phyloP scores from a whole-genome alignment of 2,888 invertebrate species.

The Palloptera scutellata region DNA sequence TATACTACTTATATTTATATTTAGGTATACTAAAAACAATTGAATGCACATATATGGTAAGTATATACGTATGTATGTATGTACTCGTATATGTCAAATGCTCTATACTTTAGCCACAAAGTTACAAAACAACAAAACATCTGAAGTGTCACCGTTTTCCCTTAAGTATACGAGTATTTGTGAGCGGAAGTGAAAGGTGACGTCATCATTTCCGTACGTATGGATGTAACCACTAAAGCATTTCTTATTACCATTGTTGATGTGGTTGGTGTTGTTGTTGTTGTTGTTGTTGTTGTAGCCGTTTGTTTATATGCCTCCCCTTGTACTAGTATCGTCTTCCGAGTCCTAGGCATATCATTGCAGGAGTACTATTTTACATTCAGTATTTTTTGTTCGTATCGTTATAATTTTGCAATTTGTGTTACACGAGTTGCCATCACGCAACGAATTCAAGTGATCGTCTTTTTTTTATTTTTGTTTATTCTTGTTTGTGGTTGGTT shows the following conservation, averaged over 20 bases:
- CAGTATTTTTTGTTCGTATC: slow-evolving; percentile 6
- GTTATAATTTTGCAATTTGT: slow-evolving; percentile 8
- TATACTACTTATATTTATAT: too few species aligned
- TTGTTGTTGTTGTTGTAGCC: not conserved
- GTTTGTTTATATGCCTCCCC: slow-evolving; percentile 24
- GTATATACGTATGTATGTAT: too few species aligned
- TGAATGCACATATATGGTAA: too few species aligned
- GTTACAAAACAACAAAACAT: too few species aligned
- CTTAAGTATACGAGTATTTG: not conserved
- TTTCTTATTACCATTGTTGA: too few species aligned
- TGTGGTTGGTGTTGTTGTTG: too few species aligned
- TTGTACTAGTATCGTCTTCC: not conserved
- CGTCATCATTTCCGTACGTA: not conserved
- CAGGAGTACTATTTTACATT: slow-evolving; percentile 29
- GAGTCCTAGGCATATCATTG: slow-evolving; percentile 5
- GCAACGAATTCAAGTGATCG: slow-evolving; percentile 38
- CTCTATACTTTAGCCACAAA: too few species aligned
- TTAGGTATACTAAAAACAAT: too few species aligned
- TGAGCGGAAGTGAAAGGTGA: not conserved
- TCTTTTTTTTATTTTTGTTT: slow-evolving; percentile 16
- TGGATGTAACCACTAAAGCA: not conserved
- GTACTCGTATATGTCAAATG: too few species aligned
- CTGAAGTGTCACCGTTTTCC: not conserved
- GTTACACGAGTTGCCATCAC: slow-evolving; percentile 45
- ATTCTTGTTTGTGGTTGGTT: slow-evolving; percentile 34